Conservation (phyloP, 2,888 invertebrate species). For the Athalia rosae region DNA sequence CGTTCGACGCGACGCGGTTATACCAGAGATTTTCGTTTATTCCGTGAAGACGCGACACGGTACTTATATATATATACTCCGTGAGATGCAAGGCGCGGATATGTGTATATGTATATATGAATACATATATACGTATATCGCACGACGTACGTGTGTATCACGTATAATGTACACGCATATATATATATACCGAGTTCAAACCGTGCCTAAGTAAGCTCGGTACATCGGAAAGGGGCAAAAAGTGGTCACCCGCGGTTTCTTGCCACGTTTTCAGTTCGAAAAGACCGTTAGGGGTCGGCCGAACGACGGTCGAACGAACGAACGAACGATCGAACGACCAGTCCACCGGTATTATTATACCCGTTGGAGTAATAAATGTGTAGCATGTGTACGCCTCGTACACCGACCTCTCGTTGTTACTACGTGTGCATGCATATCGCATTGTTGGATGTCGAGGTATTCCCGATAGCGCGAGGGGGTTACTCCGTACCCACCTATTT, state of each 20-base stretch:
- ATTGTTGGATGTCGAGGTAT: constrained; percentile 9
- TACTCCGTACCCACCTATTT: constrained; percentile 3
- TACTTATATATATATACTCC: neutral
- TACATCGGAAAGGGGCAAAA: constrained; percentile 32
- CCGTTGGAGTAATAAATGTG: too few relatives aligned
- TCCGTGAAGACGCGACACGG: constrained; percentile 23
- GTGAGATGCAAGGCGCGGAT: neutral
- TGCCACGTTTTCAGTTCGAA: constrained; percentile 41
- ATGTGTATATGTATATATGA: too few relatives aligned
- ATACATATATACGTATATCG: constrained; percentile 15
- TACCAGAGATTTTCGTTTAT: constrained; percentile 8
- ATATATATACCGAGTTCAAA: constrained; percentile 10
- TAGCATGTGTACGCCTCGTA: too few relatives aligned
- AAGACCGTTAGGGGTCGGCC: constrained; percentile 41
- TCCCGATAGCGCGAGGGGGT: neutral
- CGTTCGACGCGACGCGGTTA: neutral
- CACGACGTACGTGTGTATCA: neutral
- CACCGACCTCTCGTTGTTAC: too few relatives aligned
- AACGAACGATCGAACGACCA: constrained; percentile 4
- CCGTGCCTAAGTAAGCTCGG: constrained; percentile 31
- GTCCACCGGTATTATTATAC: too few relatives aligned
- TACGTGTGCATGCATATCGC: neutral
- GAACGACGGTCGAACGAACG: constrained; percentile 17
- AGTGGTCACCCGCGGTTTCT: constrained; percentile 42
- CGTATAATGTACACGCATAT: neutral